phyloP scores from a whole-genome alignment of 2,797 vertebrate species.

The Hydrolagus colliei region DNA sequence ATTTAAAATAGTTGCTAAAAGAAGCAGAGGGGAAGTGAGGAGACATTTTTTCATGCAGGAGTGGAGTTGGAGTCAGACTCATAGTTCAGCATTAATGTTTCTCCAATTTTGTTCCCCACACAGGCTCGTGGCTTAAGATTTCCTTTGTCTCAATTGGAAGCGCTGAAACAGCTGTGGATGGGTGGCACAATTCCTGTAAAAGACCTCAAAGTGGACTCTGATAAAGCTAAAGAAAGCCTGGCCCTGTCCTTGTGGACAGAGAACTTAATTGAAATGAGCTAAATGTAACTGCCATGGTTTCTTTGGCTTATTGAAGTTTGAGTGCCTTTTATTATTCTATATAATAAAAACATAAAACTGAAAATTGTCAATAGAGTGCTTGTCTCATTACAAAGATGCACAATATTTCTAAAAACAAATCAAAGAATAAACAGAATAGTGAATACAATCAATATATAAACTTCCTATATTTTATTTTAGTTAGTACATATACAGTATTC shows the following conservation, averaged over 20 bases:
- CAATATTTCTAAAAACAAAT: background rate
- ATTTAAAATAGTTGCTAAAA: too few species aligned
- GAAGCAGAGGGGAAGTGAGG: too few species aligned
- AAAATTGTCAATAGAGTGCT: background rate
- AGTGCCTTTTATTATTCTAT: slow-evolving; percentile 21
- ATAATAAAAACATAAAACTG: slow-evolving; percentile 18
- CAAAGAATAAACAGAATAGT: background rate
- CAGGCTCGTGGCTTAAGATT: slow-evolving; percentile 71
- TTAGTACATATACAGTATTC: background rate
- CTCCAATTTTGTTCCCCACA: background rate
- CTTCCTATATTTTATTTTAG: background rate
- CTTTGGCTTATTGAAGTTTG: background rate
- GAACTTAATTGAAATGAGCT: slow-evolving; percentile 55
- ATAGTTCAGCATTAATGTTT: background rate
- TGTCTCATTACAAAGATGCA: background rate
- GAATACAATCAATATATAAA: background rate
- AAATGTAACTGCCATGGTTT: slow-evolving; percentile 31
- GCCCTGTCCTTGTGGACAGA: slow-evolving; percentile 66
- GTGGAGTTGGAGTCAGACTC: too few species aligned
- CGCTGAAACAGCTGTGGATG: slow-evolving; percentile 68
- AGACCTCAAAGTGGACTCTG: slow-evolving; percentile 51
- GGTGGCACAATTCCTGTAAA: slow-evolving; percentile 45
- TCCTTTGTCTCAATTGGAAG: slow-evolving; percentile 64
- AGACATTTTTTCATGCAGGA: too few species aligned
- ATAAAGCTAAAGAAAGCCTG: slow-evolving; percentile 62